Percentiles rank a stretch among this genome's conserved stretches.
These are phyloP conservation scores for Ruditapes philippinarum DNA, from an alignment of 1,140 invertebrate genomes.

Conservation along the genomic window DNA sequence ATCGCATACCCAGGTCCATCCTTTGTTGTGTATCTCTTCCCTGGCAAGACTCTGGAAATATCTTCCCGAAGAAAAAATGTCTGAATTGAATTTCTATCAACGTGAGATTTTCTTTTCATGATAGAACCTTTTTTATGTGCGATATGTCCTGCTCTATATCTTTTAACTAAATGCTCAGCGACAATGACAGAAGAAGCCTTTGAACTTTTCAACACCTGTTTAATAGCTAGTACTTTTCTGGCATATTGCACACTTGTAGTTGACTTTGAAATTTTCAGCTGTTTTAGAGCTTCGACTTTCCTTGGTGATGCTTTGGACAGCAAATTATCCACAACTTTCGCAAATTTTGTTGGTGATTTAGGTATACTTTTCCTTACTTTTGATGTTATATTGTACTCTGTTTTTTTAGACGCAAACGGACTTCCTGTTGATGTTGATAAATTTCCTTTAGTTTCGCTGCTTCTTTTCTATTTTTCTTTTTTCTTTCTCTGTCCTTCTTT, in stretches of 20 bases:
- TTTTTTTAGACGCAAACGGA: neutral
- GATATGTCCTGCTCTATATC: neutral
- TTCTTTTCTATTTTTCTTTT: constrained; percentile 43
- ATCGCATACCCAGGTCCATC: constrained; percentile 66
- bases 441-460: constrained; percentile 13
- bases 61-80: constrained; percentile 33
- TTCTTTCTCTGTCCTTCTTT: constrained; percentile 22
- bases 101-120: constrained; percentile 20
- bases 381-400: constrained; percentile 48
- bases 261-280: constrained; percentile 12
- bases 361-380: constrained; percentile 32
- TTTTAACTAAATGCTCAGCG: constrained; percentile 43
- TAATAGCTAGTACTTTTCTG: neutral
- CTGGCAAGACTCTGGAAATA: constrained; percentile 61
- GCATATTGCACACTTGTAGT: no score
- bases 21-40: constrained; percentile 63
- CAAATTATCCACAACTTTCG: constrained; percentile 28
- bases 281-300: constrained; percentile 20
- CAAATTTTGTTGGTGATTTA: constrained; percentile 54
- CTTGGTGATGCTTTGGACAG: constrained; percentile 50
- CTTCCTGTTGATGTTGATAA: neutral
- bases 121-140: constrained; percentile 1
- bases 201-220: constrained; percentile 30
- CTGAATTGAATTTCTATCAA: constrained; percentile 24
- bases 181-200: constrained; percentile 35